Percentiles rank a stretch among this genome's conserved stretches.
phyloP scores from a whole-genome alignment of 2,113 vertebrate species.

The Melanerpes formicivorus region DNA sequence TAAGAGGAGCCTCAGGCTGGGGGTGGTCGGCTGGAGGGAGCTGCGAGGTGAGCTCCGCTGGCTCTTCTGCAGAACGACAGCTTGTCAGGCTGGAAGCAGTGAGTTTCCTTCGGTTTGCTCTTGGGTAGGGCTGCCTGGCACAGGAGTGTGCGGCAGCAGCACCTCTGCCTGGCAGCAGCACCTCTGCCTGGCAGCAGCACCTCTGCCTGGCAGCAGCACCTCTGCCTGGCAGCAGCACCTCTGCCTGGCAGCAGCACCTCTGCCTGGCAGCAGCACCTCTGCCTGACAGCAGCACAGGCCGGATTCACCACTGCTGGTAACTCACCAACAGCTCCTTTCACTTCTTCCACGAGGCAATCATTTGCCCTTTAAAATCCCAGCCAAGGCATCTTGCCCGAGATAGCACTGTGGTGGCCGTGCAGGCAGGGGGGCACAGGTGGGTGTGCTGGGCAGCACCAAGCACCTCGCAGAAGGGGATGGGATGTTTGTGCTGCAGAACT shows the following conservation, averaged over 20 bases:
- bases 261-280: neutral
- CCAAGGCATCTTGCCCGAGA: neutral
- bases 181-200: no score
- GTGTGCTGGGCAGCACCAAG: neutral
- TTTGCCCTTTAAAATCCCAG: neutral
- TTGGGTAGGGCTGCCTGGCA: fast-evolving
- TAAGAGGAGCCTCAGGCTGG: neutral
- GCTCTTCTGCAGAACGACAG: neutral
- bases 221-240: neutral
- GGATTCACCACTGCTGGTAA: fast-evolving
- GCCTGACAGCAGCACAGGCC: neutral
- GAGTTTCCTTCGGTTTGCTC: neutral
- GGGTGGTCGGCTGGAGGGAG: fast-evolving
- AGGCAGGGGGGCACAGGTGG: neutral
- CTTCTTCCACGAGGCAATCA: neutral
- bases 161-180: neutral
- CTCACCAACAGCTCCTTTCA: neutral
- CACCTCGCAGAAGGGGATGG: neutral
- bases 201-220: fast-evolving
- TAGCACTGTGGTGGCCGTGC: neutral
- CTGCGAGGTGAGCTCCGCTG: fast-evolving
- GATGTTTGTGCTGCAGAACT: neutral
- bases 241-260: fast-evolving
- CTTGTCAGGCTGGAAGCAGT: neutral
- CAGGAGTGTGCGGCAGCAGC: fast-evolving